Evolutionary conservation across 1,140 invertebrate genomes (phyloP), one percentile per base, ranked within the genome.

Genomic region (Sitophilus oryzae): DNA sequence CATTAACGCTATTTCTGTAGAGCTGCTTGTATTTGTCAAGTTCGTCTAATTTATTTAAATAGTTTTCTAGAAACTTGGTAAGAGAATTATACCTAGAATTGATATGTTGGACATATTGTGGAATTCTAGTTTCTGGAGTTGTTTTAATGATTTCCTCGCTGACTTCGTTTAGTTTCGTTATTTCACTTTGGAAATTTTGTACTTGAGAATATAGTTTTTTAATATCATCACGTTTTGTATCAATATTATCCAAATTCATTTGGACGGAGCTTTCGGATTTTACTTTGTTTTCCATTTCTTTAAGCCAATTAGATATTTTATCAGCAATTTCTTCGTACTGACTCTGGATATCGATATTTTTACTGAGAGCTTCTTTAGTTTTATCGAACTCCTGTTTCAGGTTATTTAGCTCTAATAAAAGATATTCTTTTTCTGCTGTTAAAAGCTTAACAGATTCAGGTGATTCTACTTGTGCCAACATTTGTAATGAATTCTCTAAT

Each of bases 261-360:
- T 89, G 80, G 36, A 76, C 79, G 4, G 81, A 79, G 9, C 85
- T 83, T 68, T 92, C 88, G 34, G 75, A 72, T 66, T 89, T 80
- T 0, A 91, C 81, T 68, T 79, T 83, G 43, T 81, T 82, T 75
- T 97, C 93, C 56, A 84, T 85, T 43, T 89, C 85, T 68, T 90
- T 91, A n/a, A 97, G 69, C 89, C 89, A 93, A 1, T 82, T 76
- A 1, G 83, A 79, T 6, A 94, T 77, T 52, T 79, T 81, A 62
- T 95, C 91, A 44, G 85, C 83, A 14, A 82, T 71, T 2, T 74
- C 70, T 66, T 95, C 91, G 70, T 92, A 93, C 51, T 84, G 79
- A 55, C 86, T 79, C 86, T 90, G 93, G 4, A 89, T 74, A 35
- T 79, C 77, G 19, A 92, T 82, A 64, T 88, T 86, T 40, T 81